Percentiles rank a stretch among this genome's conserved stretches.
phyloP scores from a whole-genome alignment of 1,140 invertebrate genomes.

The Leptinotarsa texana region DNA sequence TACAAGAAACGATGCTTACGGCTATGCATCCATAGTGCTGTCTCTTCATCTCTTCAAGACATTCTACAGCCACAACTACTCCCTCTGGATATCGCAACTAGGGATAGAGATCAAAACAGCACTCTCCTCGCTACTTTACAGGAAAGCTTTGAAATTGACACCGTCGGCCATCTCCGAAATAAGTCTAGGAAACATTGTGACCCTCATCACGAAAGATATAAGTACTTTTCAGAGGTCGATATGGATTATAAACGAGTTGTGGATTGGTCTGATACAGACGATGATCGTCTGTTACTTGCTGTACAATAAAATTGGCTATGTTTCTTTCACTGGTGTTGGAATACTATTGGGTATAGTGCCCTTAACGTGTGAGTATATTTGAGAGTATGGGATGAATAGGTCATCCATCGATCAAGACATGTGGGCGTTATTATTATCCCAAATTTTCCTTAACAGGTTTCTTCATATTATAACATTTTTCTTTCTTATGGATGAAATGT shows the following conservation, averaged over 20 bases:
- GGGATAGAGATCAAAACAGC: conserved; percentile 81
- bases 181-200: conserved; percentile 86
- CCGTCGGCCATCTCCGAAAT: conserved; percentile 76
- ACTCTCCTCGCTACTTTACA: conserved; percentile 78
- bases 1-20: conserved; percentile 34
- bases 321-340: conserved; percentile 75
- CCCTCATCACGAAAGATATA: conserved; percentile 89
- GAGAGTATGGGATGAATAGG: no score
- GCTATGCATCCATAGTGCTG: conserved; percentile 29
- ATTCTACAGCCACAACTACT: conserved; percentile 69
- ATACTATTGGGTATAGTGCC: conserved; percentile 81
- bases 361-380: conserved; percentile 57
- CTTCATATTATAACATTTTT: no score
- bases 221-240: conserved; percentile 71
- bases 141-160: conserved; percentile 74
- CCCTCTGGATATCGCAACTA: conserved; percentile 71
- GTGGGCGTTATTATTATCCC: no score
- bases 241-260: conserved; percentile 65
- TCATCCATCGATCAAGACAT: no score
- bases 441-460: no score
- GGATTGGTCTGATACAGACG: conserved; percentile 81
- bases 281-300: conserved; percentile 76
- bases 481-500: no score
- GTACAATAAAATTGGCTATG: conserved; percentile 72
- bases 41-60: conserved; percentile 30